Percentiles rank a stretch among this genome's conserved stretches.
These are phyloP conservation scores for Tanypteryx hageni DNA, from an alignment of 2,888 invertebrate genomes.

Conservation along the genomic window DNA sequence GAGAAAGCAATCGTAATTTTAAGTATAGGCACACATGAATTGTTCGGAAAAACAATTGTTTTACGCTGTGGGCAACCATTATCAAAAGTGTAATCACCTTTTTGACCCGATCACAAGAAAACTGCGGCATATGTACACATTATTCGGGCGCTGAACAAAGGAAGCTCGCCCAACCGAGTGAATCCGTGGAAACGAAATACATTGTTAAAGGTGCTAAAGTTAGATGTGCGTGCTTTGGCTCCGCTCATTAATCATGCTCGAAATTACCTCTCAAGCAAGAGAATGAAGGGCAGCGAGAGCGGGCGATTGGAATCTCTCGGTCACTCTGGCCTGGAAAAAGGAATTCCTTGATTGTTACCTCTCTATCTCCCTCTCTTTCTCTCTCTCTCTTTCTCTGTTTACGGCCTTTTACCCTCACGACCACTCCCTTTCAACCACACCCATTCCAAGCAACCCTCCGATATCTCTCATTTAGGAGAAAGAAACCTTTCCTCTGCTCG, in stretches of 20 bases:
- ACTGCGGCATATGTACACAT: too few relatives aligned
- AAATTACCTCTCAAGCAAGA: background rate
- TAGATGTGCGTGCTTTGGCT: background rate
- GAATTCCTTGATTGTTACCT: background rate
- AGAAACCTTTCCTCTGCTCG: too few relatives aligned
- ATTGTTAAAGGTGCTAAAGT: background rate
- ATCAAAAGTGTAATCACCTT: too few relatives aligned
- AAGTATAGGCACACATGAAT: too few relatives aligned
- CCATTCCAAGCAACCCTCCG: too few relatives aligned
- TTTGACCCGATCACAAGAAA: too few relatives aligned
- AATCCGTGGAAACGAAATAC: background rate
- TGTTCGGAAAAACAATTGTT: too few relatives aligned
- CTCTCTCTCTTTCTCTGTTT: background rate
- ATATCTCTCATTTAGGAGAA: too few relatives aligned
- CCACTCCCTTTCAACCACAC: background rate
- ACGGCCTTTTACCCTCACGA: background rate
- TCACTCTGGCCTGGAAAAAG: background rate
- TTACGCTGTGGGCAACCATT: too few relatives aligned
- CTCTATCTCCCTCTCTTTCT: background rate
- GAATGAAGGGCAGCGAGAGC: background rate
- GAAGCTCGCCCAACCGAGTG: background rate
- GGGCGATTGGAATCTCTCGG: slow-evolving; percentile 8
- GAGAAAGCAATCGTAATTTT: too few relatives aligned
- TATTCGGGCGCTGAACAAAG: background rate
- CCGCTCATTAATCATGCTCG: background rate